Conservation (phyloP, 1,140 invertebrate species). For the Popillia japonica region DNA sequence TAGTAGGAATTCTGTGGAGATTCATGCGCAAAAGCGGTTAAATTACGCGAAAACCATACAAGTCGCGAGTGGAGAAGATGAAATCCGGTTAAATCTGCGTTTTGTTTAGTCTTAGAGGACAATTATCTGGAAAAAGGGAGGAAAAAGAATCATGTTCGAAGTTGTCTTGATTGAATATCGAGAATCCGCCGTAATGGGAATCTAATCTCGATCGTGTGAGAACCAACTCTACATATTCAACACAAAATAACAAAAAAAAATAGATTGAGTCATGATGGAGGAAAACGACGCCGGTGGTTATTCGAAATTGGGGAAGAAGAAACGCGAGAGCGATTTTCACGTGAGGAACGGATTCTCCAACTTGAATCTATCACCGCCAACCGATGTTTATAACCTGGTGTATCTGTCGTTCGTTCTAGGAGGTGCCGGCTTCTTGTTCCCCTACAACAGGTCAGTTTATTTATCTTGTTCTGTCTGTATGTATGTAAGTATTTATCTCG, state of each 20-base stretch:
- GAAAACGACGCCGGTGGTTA: constrained; percentile 53
- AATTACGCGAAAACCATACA: not conserved
- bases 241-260: not conserved
- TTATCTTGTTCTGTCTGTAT: not conserved
- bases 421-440: constrained; percentile 88
- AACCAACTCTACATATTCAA: not conserved
- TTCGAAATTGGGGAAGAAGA: constrained; percentile 64
- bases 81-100: not conserved
- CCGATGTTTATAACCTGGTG: constrained; percentile 79
- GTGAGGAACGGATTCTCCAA: constrained; percentile 63
- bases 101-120: no score
- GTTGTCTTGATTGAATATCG: not conserved
- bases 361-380: constrained; percentile 69
- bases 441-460: constrained; percentile 82
- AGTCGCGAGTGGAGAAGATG: not conserved
- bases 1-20: not conserved
- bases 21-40: constrained; percentile 3
- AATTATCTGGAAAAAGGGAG: no score
- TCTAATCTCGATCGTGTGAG: not conserved
- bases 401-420: constrained; percentile 83
- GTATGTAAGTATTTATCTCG: no score
- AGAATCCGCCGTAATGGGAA: not conserved
- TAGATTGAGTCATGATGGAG: constrained; percentile 49
- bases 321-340: constrained; percentile 62
- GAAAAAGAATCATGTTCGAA: no score